Evolutionary conservation across 2,888 invertebrate genomes (phyloP).

Genomic region (Eueremaeus valkanovi): DNA sequence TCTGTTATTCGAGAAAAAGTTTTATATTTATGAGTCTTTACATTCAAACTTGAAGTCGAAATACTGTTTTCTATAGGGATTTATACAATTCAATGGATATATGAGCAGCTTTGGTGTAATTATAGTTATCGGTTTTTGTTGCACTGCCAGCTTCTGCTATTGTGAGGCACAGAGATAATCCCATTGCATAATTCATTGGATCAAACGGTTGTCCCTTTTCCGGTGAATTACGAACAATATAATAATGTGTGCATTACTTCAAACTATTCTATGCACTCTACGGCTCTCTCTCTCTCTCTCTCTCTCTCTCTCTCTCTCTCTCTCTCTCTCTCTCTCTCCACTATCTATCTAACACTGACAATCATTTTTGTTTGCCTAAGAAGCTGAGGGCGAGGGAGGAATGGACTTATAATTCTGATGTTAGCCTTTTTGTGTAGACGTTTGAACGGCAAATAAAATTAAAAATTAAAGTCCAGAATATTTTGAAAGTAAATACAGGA

Average conservation of each 20-base stretch:
- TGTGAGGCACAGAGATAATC: slow-evolving; percentile 21
- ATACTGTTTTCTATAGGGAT: slow-evolving; percentile 8
- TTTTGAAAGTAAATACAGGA: neutral
- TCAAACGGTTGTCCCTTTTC: slow-evolving; percentile 29
- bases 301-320: neutral
- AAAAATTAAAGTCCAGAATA: neutral
- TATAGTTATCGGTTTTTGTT: slow-evolving; percentile 30
- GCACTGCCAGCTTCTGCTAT: neutral
- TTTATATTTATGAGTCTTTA: slow-evolving; percentile 12
- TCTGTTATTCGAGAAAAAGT: slow-evolving; percentile 1
- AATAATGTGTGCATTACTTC: neutral
- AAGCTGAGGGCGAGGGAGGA: neutral
- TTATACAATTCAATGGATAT: slow-evolving; percentile 16
- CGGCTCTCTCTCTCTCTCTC: too few species aligned
- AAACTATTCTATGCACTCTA: neutral
- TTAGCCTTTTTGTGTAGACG: too few species aligned
- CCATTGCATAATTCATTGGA: slow-evolving; percentile 40
- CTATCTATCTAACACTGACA: neutral
- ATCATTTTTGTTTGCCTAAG: slow-evolving; percentile 2
- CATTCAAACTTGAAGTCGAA: neutral
- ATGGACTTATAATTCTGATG: neutral
- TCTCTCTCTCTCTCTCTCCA: neutral
- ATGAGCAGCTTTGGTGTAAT: slow-evolving; percentile 31
- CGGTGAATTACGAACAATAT: slow-evolving; percentile 32
- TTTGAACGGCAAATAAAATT: neutral